Percentiles rank a stretch among this genome's conserved stretches.
Conservation (phyloP, 2,797 vertebrate genomes). For the Delichon dasypus region DNA sequence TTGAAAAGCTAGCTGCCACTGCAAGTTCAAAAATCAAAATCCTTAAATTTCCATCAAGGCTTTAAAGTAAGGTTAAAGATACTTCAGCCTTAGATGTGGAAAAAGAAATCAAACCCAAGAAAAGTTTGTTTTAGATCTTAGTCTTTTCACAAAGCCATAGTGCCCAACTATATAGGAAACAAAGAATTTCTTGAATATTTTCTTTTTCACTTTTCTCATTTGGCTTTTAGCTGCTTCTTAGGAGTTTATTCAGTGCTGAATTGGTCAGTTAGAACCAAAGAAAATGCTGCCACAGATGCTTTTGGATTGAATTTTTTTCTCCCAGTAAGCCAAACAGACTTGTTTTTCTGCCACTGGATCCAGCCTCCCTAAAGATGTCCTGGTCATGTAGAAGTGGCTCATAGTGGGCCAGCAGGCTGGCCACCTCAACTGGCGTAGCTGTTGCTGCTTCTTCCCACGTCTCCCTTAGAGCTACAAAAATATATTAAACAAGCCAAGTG, state of each 20-base stretch:
- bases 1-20: background rate
- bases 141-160: background rate
- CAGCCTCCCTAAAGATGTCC: background rate
- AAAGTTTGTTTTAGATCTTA: background rate
- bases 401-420: background rate
- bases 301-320: background rate
- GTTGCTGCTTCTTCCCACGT: background rate
- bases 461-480: background rate
- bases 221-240: background rate
- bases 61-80: background rate
- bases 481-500: background rate
- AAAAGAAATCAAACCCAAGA: background rate
- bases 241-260: background rate
- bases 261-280: background rate
- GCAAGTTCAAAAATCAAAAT: background rate
- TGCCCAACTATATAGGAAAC: background rate
- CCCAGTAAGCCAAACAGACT: background rate
- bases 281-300: background rate
- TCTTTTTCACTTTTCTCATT: background rate
- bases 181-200: background rate
- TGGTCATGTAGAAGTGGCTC: accelerated
- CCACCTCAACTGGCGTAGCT: background rate
- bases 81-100: background rate
- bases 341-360: background rate
- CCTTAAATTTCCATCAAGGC: background rate